A percentile compares a stretch with the other conserved stretches of the same genome.
phyloP scores from a whole-genome alignment of 1,140 invertebrate genomes.

The Pogonomyrmex barbatus region DNA sequence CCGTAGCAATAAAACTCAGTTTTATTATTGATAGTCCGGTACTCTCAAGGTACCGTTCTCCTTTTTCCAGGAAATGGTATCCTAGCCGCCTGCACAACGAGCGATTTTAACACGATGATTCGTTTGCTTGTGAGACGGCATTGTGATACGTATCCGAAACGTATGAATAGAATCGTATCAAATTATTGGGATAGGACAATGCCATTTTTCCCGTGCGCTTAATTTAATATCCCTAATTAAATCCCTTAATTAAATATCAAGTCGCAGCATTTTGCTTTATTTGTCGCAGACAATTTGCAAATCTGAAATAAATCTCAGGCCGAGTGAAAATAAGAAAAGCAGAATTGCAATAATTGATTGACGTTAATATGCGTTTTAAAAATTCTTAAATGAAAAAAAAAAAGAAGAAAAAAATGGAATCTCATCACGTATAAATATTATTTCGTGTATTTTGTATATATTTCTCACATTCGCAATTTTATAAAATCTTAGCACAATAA shows the following conservation, averaged over 20 bases:
- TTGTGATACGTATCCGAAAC: not conserved
- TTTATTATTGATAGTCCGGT: conserved; percentile 74
- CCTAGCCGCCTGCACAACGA: not conserved
- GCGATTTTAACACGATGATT: conserved; percentile 8
- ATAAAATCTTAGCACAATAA: conserved; percentile 32
- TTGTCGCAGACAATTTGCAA: not conserved
- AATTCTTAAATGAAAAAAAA: not conserved
- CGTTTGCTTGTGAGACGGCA: not conserved
- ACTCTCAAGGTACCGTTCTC: conserved; percentile 36
- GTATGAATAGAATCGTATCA: not conserved
- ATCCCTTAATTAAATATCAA: not conserved
- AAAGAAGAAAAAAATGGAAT: not conserved
- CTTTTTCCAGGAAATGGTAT: conserved; percentile 22
- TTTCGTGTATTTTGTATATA: not conserved
- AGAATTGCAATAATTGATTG: not conserved
- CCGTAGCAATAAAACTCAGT: conserved; percentile 65
- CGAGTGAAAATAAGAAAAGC: not conserved
- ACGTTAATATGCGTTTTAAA: not conserved
- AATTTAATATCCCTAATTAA: not conserved
- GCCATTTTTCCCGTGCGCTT: not conserved
- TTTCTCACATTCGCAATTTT: not conserved
- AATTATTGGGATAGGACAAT: conserved; percentile 23
- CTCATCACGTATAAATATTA: not conserved
- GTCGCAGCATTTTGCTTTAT: not conserved
- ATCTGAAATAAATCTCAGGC: not conserved